Conservation (phyloP, 2,797 vertebrate genomes). For the Arrhamphus sclerolepis region DNA sequence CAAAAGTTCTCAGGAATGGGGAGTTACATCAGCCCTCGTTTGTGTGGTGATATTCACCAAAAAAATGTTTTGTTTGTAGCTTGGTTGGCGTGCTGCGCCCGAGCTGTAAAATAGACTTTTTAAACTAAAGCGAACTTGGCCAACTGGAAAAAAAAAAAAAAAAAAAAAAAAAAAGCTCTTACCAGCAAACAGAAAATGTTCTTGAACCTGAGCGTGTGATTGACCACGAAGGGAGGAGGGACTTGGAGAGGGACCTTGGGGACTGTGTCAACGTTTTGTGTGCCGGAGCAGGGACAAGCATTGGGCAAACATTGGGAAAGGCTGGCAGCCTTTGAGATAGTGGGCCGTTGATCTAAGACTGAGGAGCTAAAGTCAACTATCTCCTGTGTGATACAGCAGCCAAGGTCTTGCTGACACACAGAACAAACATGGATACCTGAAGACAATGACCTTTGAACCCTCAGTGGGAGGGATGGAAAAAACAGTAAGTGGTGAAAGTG, state of each 20-base stretch:
- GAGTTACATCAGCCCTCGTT: conserved; percentile 45
- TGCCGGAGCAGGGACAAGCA: conserved; percentile 77
- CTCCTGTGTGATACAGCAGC: conserved; percentile 72
- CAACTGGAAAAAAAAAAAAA: conserved; percentile 7
- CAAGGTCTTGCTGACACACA: conserved; percentile 79
- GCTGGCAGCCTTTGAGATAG: conserved; percentile 80
- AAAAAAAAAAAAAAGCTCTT: conserved; percentile 8
- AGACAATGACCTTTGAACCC: conserved; percentile 79
- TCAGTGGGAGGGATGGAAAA: conserved; percentile 37
- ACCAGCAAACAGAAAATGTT: conserved; percentile 53
- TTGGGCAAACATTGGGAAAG: conserved; percentile 82
- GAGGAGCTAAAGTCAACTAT: conserved; percentile 75
- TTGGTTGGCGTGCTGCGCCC: conserved; percentile 15
- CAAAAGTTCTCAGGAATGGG: conserved; percentile 39
- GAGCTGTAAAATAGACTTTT: conserved; percentile 15
- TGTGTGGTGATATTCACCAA: conserved; percentile 41
- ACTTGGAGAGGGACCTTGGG: conserved; percentile 72
- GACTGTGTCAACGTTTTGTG: conserved; percentile 80
- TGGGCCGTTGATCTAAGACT: conserved; percentile 82
- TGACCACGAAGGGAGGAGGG: conserved; percentile 56
- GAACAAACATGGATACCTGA: conserved; percentile 81
- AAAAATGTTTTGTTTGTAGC: conserved; percentile 23
- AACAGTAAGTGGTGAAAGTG: conserved; percentile 77
- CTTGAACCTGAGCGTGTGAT: conserved; percentile 68
- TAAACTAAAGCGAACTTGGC: conserved; percentile 16